phyloP scores from a whole-genome alignment of 2,797 vertebrate genomes.

The Anguilla pacifica region DNA sequence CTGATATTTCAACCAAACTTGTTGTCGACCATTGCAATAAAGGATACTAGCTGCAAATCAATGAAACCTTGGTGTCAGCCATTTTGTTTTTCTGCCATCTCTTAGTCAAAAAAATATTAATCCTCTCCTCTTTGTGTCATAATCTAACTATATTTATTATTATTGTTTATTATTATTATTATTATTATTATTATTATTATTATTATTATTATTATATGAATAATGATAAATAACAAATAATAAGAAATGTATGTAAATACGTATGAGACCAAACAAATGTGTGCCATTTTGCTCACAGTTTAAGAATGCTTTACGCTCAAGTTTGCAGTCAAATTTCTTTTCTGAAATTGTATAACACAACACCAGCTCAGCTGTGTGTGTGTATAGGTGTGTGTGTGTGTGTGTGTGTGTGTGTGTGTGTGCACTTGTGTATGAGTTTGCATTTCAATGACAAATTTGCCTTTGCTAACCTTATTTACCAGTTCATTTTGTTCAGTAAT shows the following conservation, averaged over 20 bases:
- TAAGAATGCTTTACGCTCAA: neutral
- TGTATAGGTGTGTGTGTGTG: too few relatives aligned
- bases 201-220: neutral
- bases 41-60: too few relatives aligned
- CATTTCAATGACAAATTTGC: constrained; percentile 43
- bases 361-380: constrained; percentile 42
- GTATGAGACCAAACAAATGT: neutral
- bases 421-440: constrained; percentile 52
- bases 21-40: too few relatives aligned
- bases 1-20: too few relatives aligned
- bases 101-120: too few relatives aligned
- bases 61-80: too few relatives aligned
- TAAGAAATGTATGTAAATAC: neutral
- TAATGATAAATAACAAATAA: neutral
- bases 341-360: constrained; percentile 66
- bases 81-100: too few relatives aligned
- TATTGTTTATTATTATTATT: neutral
- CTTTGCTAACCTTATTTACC: constrained; percentile 53
- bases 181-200: neutral
- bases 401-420: constrained; percentile 18
- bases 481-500: constrained; percentile 57
- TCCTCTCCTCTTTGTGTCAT: too few relatives aligned
- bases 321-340: constrained; percentile 34
- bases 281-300: neutral
- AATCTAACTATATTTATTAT: too few relatives aligned